A percentile compares a stretch with the other conserved stretches of the same genome.
Conservation (phyloP, 64 coral and sea anemone species). For the Dendrophyllia cribrosa region DNA sequence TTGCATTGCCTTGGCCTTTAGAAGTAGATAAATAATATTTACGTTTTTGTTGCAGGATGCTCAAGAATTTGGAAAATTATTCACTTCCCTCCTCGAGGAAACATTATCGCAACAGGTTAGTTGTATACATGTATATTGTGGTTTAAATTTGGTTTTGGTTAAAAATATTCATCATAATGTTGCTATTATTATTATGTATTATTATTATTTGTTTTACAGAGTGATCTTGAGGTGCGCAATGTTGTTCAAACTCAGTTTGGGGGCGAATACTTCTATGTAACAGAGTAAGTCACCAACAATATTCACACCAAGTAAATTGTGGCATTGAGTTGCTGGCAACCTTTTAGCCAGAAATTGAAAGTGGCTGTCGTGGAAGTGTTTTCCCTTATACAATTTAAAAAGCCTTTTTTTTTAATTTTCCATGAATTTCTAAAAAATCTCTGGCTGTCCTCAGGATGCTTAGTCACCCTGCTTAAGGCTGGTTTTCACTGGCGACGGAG, state of each 20-base stretch:
- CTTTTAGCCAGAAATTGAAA: no score
- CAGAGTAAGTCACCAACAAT: constrained; percentile 64
- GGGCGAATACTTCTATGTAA: constrained; percentile 92
- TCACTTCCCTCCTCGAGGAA: constrained; percentile 95
- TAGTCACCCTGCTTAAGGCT: no score
- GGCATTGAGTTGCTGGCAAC: no score
- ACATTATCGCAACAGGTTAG: constrained; percentile 94
- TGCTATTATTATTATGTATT: neutral
- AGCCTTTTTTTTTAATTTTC: no score
- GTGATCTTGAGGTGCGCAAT: constrained; percentile 81
- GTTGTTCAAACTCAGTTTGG: constrained; percentile 96
- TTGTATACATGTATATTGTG: neutral
- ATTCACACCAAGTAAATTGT: neutral
- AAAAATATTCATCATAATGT: neutral
- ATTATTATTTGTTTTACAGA: constrained; percentile 44
- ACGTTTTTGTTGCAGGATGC: constrained; percentile 67
- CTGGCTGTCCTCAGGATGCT: no score
- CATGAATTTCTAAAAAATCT: no score
- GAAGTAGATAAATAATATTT: neutral
- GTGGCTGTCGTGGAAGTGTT: no score
- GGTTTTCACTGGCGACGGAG: no score
- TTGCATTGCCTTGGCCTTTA: no score
- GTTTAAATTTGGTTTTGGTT: neutral
- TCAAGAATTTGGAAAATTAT: constrained; percentile 97
- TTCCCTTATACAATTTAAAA: no score